Base-by-base conservation (phyloP, 2,888 invertebrate genomes). In the Pachliopta kotzebuea region DNA sequence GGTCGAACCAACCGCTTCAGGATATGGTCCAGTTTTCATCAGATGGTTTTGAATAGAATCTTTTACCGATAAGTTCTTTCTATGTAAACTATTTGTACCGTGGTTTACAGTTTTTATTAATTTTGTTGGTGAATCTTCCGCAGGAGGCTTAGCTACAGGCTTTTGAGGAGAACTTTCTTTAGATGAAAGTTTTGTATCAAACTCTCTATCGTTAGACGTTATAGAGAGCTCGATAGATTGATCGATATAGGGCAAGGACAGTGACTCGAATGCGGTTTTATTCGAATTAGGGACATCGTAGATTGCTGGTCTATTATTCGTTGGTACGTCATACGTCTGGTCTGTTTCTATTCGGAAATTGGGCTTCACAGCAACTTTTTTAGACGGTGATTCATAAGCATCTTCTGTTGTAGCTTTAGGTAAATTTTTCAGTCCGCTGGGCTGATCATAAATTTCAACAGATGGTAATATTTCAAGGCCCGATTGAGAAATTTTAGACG, bases 401-500 rank as follows among this genome's bases (percentile, higher is more conserved):
- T 81, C 81, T 65, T 79, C 85, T 49, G 65, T 69, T 69, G 77
- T 81, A 14, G 71, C 65, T 73, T 80, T 81, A n/a, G 66, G 69
- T 56, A 76, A 71, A 66, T 69, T 75, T 74, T 84, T 89, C 20
- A 80, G 66, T 50, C 75, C 74, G 67, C 76, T 81, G 7, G 88
- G 87, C 68, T 86, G 84, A 66, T 92, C 92, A 68, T 92, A 92
- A 42, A 92, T 90, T 67, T 92, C 92, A 0, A 92, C 87, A 45
- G 91, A 88, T 6, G 88, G 78, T 67, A 90, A 71, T 62, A 92
- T 86, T 70, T 90, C 91, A 0, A 91, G 83, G 1, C 92, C 90
- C 0, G 92, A 90, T 69, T 92, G 92, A 0, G 92, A 90, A 68
- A 92, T 92, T 71, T 92, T 92, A 0, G 92, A 92, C 2, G 92